Conservation (phyloP, 2,888 invertebrate species). For the Andricus curvator region DNA sequence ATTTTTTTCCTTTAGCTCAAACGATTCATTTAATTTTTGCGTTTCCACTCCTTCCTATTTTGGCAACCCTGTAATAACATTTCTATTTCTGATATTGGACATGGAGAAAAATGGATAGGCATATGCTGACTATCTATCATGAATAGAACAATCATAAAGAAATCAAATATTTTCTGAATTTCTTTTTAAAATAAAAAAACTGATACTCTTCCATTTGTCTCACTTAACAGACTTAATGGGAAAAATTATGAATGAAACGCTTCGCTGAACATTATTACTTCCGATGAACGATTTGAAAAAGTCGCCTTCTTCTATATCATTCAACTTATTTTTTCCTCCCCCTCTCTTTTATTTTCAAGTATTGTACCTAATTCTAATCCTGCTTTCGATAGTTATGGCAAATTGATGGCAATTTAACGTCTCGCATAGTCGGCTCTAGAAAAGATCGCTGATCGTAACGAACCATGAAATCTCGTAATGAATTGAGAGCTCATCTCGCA, state of each 20-base stretch:
- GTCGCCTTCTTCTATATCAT: conserved; percentile 5
- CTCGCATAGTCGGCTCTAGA: conserved; percentile 18
- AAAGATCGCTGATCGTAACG: conserved; percentile 42
- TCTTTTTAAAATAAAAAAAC: neutral
- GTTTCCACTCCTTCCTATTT: no score
- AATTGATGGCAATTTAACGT: conserved; percentile 57
- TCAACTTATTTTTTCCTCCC: conserved; percentile 9
- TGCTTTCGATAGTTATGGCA: conserved; percentile 60
- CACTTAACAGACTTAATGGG: neutral
- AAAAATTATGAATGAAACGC: neutral
- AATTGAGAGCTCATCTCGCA: conserved; percentile 55
- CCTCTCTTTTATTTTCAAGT: neutral
- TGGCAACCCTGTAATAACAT: no score
- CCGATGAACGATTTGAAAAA: neutral
- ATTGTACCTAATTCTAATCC: conserved; percentile 25
- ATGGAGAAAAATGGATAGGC: no score
- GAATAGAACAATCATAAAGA: no score
- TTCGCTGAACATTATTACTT: neutral
- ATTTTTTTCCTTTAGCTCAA: no score
- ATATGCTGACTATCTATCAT: no score
- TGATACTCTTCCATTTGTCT: no score
- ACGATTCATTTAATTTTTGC: no score
- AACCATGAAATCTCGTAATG: conserved; percentile 57
- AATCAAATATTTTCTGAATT: neutral
- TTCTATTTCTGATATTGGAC: no score